A percentile compares a stretch with the other conserved stretches of the same genome.
phyloP scores from a whole-genome alignment of 2,888 invertebrate genomes.

The Bembecia ichneumoniformis region DNA sequence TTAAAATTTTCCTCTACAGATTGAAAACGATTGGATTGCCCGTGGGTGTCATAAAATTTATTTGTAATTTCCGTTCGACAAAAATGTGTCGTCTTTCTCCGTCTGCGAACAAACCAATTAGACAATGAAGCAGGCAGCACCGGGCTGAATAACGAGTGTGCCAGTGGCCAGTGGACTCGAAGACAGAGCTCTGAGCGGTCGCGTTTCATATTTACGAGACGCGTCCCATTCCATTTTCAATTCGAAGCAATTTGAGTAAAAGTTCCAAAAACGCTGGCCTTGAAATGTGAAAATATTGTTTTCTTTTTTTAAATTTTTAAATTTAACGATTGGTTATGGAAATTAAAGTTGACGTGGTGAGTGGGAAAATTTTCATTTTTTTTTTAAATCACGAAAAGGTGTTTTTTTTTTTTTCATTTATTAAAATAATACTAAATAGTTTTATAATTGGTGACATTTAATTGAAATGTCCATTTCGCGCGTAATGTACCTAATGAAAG shows the following conservation, averaged over 20 bases:
- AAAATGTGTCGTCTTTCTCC: conserved; percentile 4
- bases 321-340: conserved; percentile 27
- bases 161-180: conserved; percentile 29
- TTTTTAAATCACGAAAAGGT: no score
- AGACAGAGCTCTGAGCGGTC: conserved; percentile 26
- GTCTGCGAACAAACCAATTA: conserved; percentile 1
- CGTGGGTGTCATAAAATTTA: conserved; percentile 1
- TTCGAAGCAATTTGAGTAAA: no score
- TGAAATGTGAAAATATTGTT: no score
- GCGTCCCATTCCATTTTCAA: conserved; percentile 1
- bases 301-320: no score
- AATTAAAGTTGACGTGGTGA: conserved; percentile 59
- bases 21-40: not conserved
- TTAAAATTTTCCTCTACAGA: no score
- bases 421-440: not conserved
- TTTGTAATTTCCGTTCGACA: conserved; percentile 8
- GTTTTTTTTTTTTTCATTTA: no score
- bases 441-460: not conserved
- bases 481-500: not conserved
- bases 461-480: not conserved
- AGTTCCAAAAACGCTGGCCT: no score
- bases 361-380: conserved; percentile 12
- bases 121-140: conserved; percentile 5
- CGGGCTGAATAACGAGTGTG: no score
- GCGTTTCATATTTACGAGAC: conserved; percentile 12